Base-by-base conservation (phyloP, 2,888 invertebrate genomes). In the Lithophane leautieri region DNA sequence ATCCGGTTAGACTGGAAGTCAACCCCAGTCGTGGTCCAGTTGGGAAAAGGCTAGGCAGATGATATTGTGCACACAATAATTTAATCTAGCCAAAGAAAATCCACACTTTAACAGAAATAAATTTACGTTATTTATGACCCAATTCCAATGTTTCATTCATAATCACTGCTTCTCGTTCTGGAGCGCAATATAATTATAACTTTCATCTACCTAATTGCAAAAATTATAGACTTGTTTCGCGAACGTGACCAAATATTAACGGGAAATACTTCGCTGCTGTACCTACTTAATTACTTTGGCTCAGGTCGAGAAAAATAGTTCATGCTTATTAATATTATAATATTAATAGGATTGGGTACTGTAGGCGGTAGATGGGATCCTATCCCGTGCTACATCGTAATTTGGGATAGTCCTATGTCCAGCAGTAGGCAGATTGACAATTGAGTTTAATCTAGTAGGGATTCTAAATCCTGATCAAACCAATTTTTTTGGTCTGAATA, bases 171-270 rank as follows among this genome's bases (percentile, higher is more conserved):
- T 62, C 62, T 28, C 28, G 14, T 54, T 79, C 44, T 71, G 7
- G 0, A 70, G 71, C 54, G 42, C 50, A 44, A 63, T 11, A 56
- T 25, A 50, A 63, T 71, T 79, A 79, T 79, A 72, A 63, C 62
- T 77, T 79, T 72, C 9, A n/a, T 12, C 28, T 63, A 50, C 50
- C 19, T 50, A 50, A 77, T 70, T 76, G 79, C 54, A 34, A 79
- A 77, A 71, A 71, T 71, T 79, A 72, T 52, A 25, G 42, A 63
- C n/a, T 61, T 34, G 42, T 42, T 56, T 42, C n/a, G 34, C 19
- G 4, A 0, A 71, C 56, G 71, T 56, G 62, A 16, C 71, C 47
- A n/a, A 63, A 71, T 70, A 54, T 56, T 56, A 22, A 50, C n/a
- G 1, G 16, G 7, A 62, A 63, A 71, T 70, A 52, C 42, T 63